Evolutionary conservation across 2,888 invertebrate genomes (phyloP), one percentile per base, ranked within the genome.

Genomic region (Polydrusus pterygomalis): DNA sequence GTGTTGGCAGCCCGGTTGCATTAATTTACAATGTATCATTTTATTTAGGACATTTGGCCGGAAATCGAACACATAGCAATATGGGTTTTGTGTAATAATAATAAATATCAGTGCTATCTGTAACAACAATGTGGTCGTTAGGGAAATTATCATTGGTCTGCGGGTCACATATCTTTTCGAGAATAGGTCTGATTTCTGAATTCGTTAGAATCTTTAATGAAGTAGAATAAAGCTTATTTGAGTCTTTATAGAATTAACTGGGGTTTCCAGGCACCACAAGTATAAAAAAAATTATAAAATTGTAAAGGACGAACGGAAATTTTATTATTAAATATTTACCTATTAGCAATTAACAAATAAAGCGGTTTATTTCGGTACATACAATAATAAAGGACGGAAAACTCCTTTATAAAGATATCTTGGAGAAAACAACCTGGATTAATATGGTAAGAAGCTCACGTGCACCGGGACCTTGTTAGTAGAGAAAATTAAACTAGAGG

Each of bases 71-170:
- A 75, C 81, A 75, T 79, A 80, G 82, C 83, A 84, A 84, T 84
- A 84, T 83, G 84, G 83, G 58, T 82, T 80, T 82, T 81, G 80
- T 80, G 84, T 82, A 84, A 85, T 84, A 83, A 84, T 84, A 84
- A 84, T 85, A 85, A 85, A 85, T 84, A 83, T 82, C 81, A 80
- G 70, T 56, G 81, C 80, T 83, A 84, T 84, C 84, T 83, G 80
- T 77, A 81, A 79, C 80, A 81, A 79, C 82, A 82, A 81, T 77
- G 81, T 79, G 82, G 82, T 82, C 84, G 83, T 83, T 82, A 81
- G 80, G 78, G 82, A 82, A 82, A 84, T 84, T 83, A 83, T 83
- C 83, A 81, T 82, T 67, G 75, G 60, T 65, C 38, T 65, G 64
- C 60, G 30, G 51, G 70, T 70, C 70, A 75, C 70, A 75, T 64